Base-by-base conservation (phyloP, 1,140 invertebrate species). In the Bombus consobrinus region DNA sequence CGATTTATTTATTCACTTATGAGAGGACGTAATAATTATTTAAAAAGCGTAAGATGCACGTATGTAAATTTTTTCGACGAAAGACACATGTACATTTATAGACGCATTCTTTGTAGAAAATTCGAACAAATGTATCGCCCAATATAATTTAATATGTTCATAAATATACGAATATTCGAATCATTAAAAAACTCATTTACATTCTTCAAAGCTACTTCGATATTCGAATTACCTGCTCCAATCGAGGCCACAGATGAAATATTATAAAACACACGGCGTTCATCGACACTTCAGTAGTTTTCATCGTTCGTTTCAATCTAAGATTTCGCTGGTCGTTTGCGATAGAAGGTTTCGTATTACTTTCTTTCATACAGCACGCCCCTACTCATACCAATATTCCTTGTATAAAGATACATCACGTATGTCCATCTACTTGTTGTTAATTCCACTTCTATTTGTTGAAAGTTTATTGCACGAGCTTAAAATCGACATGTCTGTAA, bases 311-410 rank as follows among this genome's bases (percentile, higher is more conserved):
- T 28, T 37, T 59, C 73, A 22, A 66, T 83, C 66, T 84, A 79
- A 15, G 62, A 62, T 84, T 84, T 84, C 75, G 34, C 53, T 84
- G 71, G 69, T 72, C 66, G 66, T 71, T 84, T 62, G 37, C 39
- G 34, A 62, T 62, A 32, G 25, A 59, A 72, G n/a, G 64, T 59
- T 15, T 84, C 43, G 34, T 1, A 25, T 83, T 83, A 77, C 81
- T 22, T 15, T 57, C 57, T 39, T 53, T 4, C 73, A 39, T n/a
- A 37, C 39, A 34, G 9, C 41, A 15, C 18, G 32, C 6, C 18
- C 4, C 47, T 41, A 53, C 57, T 68, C 32, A 59, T 28, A 34
- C 32, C 15, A 4, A 72, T 81, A 47, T 4, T 0, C 47, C 18
- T 22, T 10, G 37, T 25, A 12, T 32, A 64, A 25, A 43, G 43